phyloP scores from a whole-genome alignment of 2,113 vertebrate genomes.

The Engystomops pustulosus region DNA sequence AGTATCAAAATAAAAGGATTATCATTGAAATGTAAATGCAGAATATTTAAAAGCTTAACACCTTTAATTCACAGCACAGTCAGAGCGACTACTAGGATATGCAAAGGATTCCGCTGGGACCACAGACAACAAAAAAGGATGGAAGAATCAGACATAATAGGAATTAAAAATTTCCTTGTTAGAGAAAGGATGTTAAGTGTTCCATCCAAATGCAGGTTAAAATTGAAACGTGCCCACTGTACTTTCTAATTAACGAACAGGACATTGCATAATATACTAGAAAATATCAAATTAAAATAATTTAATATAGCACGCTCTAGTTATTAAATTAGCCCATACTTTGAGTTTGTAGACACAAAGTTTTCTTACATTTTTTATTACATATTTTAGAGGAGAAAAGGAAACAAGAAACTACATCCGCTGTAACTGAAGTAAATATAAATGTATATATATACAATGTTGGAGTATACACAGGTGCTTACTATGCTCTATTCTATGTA shows the following conservation, averaged over 20 bases:
- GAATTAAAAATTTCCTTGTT: slow-evolving; percentile 7
- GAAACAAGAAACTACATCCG: too few relatives aligned
- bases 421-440: too few relatives aligned
- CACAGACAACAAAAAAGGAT: slow-evolving; percentile 3
- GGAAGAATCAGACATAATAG: not conserved
- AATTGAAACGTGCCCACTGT: not conserved
- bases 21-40: slow-evolving; percentile 43
- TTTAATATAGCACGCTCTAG: not conserved
- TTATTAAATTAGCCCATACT: not conserved
- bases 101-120: slow-evolving; percentile 2
- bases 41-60: slow-evolving; percentile 45
- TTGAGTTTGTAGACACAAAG: too few relatives aligned
- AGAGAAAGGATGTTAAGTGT: not conserved
- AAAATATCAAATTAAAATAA: not conserved
- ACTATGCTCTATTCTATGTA: too few relatives aligned
- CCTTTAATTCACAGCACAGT: not conserved
- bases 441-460: too few relatives aligned
- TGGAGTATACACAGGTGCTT: too few relatives aligned
- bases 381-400: too few relatives aligned
- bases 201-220: not conserved
- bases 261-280: not conserved
- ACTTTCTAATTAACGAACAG: not conserved
- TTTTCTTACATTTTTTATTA: too few relatives aligned
- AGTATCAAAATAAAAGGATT: slow-evolving; percentile 47
- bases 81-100: slow-evolving; percentile 4